Base-by-base conservation (phyloP, 2,888 invertebrate species). In the Protophormia terraenovae region DNA sequence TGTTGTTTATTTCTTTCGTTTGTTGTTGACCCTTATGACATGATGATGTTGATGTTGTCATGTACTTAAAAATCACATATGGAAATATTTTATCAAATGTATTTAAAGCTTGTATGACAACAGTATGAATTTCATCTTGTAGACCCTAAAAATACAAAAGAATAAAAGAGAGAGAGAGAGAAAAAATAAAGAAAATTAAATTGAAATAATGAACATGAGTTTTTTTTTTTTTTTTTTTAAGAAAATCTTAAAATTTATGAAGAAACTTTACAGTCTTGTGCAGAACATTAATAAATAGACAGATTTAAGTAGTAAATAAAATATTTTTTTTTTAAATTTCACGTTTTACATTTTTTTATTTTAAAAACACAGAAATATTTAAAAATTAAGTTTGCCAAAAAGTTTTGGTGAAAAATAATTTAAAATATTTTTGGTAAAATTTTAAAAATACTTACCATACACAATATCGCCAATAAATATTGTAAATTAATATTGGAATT, bases 51-150 rank as follows among this genome's bases (percentile, higher is more conserved):
- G 84, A 45, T 81, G 87, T 88, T 89, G 90, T 90, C 91, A 92
- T 92, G 91, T 92, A 91, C 89, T 92, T 92, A 88, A 90, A 90
- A 89, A 92, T 89, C 88, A 92, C 90, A 90, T 91, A 90, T 88
- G 91, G 90, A 90, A 93, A 92, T 89, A 92, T 90, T 90, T 91
- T 91, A 90, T 93, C 92, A 89, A 93, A 91, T 86, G 92, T 91
- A 89, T 90, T 91, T 88, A 93, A 89, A 83, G 93, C 92, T 89
- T 93, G 93, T 90, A 93, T 93, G 88, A 93, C 92, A 89, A 93
- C 93, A 84, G 92, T 93, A 88, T 93, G 92, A 87, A 92, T 93
- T 83, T 93, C 93, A 88, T 93, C 93, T 88, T 90, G 91, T 77
- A 93, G 89, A 85, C 93, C 93, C 92, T 92, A 87, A 73, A 90